These are phyloP conservation scores for Notodonta dromedarius DNA, from an alignment of 2,888 invertebrate genomes.

Conservation along the genomic window DNA sequence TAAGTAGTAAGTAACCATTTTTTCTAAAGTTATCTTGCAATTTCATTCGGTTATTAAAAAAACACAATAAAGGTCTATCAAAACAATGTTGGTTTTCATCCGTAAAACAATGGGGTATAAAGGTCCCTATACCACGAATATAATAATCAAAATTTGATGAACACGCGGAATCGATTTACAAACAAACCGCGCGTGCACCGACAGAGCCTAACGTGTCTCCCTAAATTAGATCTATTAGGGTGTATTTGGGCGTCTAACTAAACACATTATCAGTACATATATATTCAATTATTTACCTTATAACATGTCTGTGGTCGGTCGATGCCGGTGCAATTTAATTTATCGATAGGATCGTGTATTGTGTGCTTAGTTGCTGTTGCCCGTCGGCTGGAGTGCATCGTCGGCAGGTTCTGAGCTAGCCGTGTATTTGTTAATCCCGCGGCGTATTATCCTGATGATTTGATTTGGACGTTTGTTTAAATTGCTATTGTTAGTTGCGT, in stretches of 20 bases:
- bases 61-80: too few species aligned
- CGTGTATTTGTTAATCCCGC: slow-evolving; percentile 55
- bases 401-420: slow-evolving; percentile 34
- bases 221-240: slow-evolving; percentile 61
- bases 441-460: slow-evolving; percentile 53
- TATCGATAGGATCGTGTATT: slow-evolving; percentile 53
- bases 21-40: too few species aligned
- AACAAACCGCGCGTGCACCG: slow-evolving; percentile 29
- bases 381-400: slow-evolving; percentile 16
- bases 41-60: too few species aligned
- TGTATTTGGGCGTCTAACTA: slow-evolving; percentile 32
- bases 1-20: too few species aligned
- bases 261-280: slow-evolving; percentile 42
- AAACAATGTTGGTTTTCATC: too few species aligned
- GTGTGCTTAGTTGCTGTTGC: slow-evolving; percentile 36
- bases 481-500: not conserved
- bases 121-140: too few species aligned
- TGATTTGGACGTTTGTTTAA: slow-evolving; percentile 40
- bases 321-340: slow-evolving; percentile 71
- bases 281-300: slow-evolving; percentile 72
- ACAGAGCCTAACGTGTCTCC: slow-evolving; percentile 45
- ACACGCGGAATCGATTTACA: slow-evolving; percentile 37
- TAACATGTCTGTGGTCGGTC: slow-evolving; percentile 46
- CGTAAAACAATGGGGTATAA: too few species aligned
- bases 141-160: not conserved